Evolutionary conservation across 2,888 invertebrate genomes (phyloP).

Genomic region (Drosophila testacea): DNA sequence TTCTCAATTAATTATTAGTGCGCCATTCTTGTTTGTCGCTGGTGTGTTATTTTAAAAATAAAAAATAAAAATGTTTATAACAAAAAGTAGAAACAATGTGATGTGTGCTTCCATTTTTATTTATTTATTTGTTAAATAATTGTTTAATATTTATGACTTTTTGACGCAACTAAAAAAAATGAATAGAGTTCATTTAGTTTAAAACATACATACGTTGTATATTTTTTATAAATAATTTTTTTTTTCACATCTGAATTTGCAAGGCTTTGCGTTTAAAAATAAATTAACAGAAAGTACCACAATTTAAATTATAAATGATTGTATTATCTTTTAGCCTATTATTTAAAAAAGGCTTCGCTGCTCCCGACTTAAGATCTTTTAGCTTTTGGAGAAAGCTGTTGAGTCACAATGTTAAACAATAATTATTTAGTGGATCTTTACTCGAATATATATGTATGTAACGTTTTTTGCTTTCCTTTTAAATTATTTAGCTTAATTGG

Average conservation of each 20-base stretch:
- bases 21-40: slow-evolving; percentile 48
- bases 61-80: slow-evolving; percentile 35
- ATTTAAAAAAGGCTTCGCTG: slow-evolving; percentile 41
- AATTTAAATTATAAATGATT: slow-evolving; percentile 50
- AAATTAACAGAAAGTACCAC: slow-evolving; percentile 67
- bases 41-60: slow-evolving; percentile 23
- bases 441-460: slow-evolving; percentile 68
- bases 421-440: slow-evolving; percentile 64
- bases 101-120: slow-evolving; percentile 49
- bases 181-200: slow-evolving; percentile 48
- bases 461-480: slow-evolving; percentile 32
- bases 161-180: slow-evolving; percentile 72
- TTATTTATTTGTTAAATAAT: slow-evolving; percentile 48
- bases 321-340: slow-evolving; percentile 36
- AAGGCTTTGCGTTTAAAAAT: slow-evolving; percentile 58
- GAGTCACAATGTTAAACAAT: slow-evolving; percentile 52
- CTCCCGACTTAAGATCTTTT: slow-evolving; percentile 38
- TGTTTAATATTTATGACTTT: slow-evolving; percentile 75
- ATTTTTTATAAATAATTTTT: slow-evolving; percentile 64
- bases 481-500: slow-evolving; percentile 68
- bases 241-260: slow-evolving; percentile 52
- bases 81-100: slow-evolving; percentile 56
- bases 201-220: slow-evolving; percentile 73
- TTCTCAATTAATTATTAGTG: slow-evolving; percentile 53
- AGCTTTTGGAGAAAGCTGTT: slow-evolving; percentile 37